Base-by-base conservation (phyloP, 2,888 invertebrate genomes). In the Epinotia demarniana region DNA sequence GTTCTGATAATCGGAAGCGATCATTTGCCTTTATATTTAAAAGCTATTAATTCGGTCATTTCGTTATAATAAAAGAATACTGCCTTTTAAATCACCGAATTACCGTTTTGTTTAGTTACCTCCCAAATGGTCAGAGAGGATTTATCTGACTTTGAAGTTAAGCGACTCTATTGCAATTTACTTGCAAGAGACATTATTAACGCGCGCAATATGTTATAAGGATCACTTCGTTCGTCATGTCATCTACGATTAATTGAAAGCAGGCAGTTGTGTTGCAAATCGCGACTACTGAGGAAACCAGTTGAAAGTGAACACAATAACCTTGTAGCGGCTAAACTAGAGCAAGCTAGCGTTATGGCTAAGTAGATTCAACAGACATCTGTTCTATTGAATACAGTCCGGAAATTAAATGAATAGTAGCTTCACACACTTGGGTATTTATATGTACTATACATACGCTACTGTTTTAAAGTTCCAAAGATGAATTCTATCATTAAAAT, bases 261-360 rank as follows among this genome's bases (percentile, higher is more conserved):
- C 46, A 69, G 58, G 58, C 27, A 43, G 27, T 60, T 43, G 68
- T 55, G 27, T 68, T 69, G 60, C 46, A 46, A 58, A 60, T 46
- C 60, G 23, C 69, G 69, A 46, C 19, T 23, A 55, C 16, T 53
- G 27, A 46, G 69, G 46, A 69, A 69, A 13, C 60, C 9, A 16
- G 46, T 69, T 46, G 69, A 69, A 69, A 69, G 69, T 69, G 60
- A 46, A 12, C 69, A 27, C 33, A 6, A 49, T 58, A 58, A 46
- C 58, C 69, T 69, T 69, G 68, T 46, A 8, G 55, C n/a, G 3
- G 12, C 16, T 9, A 23, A 57, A 68, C 57, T 68, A 68, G 67
- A 68, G 39, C 57, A 33, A 1, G 5, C 12, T 12, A 39, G 53
- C 18, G 27, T 4, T 23, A n/a, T 33, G 33, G 39, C 12, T 66